Conservation (phyloP, 2,888 invertebrate genomes). For the Drosophila emarginata region DNA sequence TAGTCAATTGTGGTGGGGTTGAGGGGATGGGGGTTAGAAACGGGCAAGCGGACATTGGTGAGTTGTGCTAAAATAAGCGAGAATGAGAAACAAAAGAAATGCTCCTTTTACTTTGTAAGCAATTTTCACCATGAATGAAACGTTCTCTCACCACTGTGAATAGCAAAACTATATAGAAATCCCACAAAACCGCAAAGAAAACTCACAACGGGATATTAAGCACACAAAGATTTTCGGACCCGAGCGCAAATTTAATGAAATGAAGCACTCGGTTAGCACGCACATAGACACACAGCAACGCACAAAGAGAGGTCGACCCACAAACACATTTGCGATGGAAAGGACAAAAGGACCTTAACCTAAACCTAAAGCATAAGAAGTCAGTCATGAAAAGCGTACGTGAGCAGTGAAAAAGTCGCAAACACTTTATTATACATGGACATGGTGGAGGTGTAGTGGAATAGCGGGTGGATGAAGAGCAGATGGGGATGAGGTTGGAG, state of each 20-base stretch:
- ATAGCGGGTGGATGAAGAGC: slow-evolving; percentile 20
- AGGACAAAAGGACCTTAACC: slow-evolving; percentile 24
- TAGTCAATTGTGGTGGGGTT: not conserved
- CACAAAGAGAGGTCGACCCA: slow-evolving; percentile 13
- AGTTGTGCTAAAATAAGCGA: slow-evolving; percentile 40
- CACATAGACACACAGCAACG: slow-evolving; percentile 24
- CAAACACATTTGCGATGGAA: not conserved
- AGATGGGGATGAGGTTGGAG: slow-evolving; percentile 22
- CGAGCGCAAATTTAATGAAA: slow-evolving; percentile 69
- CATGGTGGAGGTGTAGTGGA: not conserved
- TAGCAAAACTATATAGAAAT: slow-evolving; percentile 61
- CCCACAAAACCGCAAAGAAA: slow-evolving; percentile 55
- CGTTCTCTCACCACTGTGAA: slow-evolving; percentile 27
- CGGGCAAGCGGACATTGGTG: not conserved
- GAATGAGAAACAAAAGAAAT: slow-evolving; percentile 43
- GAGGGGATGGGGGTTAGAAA: not conserved
- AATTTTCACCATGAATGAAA: slow-evolving; percentile 25
- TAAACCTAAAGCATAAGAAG: slow-evolving; percentile 69
- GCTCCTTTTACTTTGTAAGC: slow-evolving; percentile 37
- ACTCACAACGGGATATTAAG: slow-evolving; percentile 73
- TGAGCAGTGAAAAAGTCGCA: slow-evolving; percentile 78
- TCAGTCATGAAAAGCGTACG: slow-evolving; percentile 76
- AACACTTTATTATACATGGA: slow-evolving; percentile 72
- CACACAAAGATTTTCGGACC: slow-evolving; percentile 66
- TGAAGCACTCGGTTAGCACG: slow-evolving; percentile 71